Evolutionary conservation across 2,888 invertebrate genomes (phyloP), one percentile per base, ranked within the genome.

Genomic region (Busseola fusca): DNA sequence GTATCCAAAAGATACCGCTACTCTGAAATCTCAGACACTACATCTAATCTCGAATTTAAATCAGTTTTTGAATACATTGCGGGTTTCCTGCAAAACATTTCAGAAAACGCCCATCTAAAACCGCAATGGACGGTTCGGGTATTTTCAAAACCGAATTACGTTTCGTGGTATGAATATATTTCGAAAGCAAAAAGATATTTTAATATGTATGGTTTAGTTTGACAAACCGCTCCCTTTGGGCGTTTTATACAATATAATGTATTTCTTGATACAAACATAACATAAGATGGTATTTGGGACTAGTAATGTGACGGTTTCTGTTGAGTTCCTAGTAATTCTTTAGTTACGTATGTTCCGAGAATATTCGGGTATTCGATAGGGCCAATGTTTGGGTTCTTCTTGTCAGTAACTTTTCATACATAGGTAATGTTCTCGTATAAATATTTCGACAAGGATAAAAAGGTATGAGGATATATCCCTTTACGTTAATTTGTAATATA

Each of bases 61-160:
- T 64, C 42, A 48, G 37, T 69, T 75, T 76, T 45, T 45, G 48
- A 76, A 78, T 82, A 78, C 84, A 76, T 71, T 50, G 48, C 69
- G 42, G 34, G 52, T 1, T 83, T 71, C n/a, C 62, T 66, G 63
- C 56, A 65, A 58, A 76, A 71, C 18, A 64, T 62, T 74, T 67
- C 58, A 25, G 59, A 21, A 62, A n/a, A 52, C 14, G 40, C 42
- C 21, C 16, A 9, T 76, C 54, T 59, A 63, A 67, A 57, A 30
- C 16, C 40, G 70, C 74, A 65, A 76, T 73, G 50, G 64, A 69
- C 65, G 30, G 62, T 52, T 67, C 64, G 54, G 42, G 54, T 68
- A 54, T 72, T 66, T 78, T 59, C 57, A 58, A 69, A 60, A 42
- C 71, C n/a, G 30, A 60, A 62, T 72, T 56, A 34, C 21, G 45